These are phyloP conservation scores for Salvelinus namaycush DNA, from an alignment of 2,113 vertebrate genomes.

Conservation along the genomic window DNA sequence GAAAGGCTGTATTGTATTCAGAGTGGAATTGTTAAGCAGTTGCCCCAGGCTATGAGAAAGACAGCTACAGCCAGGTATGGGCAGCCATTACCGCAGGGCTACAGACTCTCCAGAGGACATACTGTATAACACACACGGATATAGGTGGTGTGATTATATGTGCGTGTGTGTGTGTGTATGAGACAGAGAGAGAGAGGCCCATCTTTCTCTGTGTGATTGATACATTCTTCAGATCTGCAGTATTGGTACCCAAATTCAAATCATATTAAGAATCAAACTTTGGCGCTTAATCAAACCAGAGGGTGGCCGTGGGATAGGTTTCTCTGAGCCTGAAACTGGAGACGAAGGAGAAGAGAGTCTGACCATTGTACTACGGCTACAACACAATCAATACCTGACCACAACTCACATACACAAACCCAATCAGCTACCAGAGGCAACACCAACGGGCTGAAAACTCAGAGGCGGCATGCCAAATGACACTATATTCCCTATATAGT, in stretches of 20 bases:
- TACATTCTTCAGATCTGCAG: background rate
- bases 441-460: conserved; percentile 4
- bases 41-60: conserved; percentile 73
- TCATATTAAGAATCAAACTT: conserved; percentile 33
- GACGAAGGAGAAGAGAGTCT: conserved; percentile 37
- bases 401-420: conserved; percentile 36
- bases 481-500: too few species aligned
- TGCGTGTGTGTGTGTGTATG: background rate
- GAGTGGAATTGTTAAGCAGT: conserved; percentile 79
- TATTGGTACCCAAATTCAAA: conserved; percentile 37
- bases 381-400: conserved; percentile 62
- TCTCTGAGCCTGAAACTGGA: conserved; percentile 1
- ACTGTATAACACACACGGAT: conserved; percentile 45
- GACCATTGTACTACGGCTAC: conserved; percentile 42
- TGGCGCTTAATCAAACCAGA: conserved; percentile 29
- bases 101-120: conserved; percentile 69
- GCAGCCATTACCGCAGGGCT: conserved; percentile 73
- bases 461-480: too few species aligned
- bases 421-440: conserved; percentile 44
- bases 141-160: conserved; percentile 25
- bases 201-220: background rate
- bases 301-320: background rate
- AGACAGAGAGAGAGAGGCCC: conserved; percentile 21
- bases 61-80: conserved; percentile 72
- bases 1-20: conserved; percentile 70